Conservation (phyloP, 2,797 vertebrate genomes). For the Rhinoraja longicauda region DNA sequence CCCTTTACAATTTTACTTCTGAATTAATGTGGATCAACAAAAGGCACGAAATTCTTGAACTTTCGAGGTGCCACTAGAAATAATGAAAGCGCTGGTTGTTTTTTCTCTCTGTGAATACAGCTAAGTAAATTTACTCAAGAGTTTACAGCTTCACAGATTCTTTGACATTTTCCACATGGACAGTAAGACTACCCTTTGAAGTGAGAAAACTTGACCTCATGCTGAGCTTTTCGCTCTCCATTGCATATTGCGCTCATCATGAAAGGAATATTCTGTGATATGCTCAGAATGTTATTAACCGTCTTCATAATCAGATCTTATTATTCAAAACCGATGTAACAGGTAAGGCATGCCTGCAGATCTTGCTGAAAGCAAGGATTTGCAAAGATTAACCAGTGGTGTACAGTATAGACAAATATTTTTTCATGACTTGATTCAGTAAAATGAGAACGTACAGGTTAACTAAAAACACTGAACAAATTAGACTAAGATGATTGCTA, state of each 20-base stretch:
- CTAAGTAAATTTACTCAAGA: slow-evolving; percentile 12
- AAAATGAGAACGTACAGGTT: background rate
- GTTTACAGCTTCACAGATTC: background rate
- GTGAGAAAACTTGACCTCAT: background rate
- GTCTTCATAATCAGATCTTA: background rate
- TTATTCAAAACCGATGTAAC: background rate
- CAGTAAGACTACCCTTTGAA: background rate
- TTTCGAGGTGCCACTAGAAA: background rate
- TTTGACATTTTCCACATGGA: background rate
- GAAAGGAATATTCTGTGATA: slow-evolving; percentile 11
- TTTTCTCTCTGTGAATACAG: background rate
- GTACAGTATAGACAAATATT: background rate
- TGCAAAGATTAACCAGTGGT: background rate
- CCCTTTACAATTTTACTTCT: background rate
- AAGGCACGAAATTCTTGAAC: slow-evolving; percentile 16
- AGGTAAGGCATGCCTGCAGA: background rate
- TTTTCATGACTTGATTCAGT: background rate
- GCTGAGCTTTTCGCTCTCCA: background rate
- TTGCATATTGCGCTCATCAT: background rate
- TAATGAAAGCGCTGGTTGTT: slow-evolving; percentile 29
- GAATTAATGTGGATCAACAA: background rate
- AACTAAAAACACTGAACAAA: background rate
- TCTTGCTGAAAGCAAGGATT: background rate
- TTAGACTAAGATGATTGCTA: background rate
- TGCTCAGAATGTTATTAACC: background rate